Conservation (phyloP, 2,113 vertebrate genomes). For the Thomomys bottae region DNA sequence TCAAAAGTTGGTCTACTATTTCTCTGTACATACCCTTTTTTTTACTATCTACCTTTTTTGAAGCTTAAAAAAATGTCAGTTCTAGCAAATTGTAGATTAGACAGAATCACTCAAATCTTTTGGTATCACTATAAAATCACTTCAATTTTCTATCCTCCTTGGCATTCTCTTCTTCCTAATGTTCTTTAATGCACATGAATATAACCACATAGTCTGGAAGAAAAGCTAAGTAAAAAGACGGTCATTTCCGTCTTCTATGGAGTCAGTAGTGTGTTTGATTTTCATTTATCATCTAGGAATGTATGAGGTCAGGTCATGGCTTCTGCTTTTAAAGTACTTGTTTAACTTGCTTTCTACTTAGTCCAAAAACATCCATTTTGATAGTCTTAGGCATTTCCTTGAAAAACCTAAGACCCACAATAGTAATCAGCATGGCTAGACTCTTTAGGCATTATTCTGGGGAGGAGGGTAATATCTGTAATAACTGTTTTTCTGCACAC, state of each 20-base stretch:
- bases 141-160: neutral
- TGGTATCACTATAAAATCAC: neutral
- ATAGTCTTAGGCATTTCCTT: neutral
- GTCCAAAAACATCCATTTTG: neutral
- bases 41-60: neutral
- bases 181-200: neutral
- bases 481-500: neutral
- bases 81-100: neutral
- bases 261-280: neutral
- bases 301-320: neutral
- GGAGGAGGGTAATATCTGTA: neutral
- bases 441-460: neutral
- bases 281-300: neutral
- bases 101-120: neutral
- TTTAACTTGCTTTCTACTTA: neutral
- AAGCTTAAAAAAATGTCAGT: slow-evolving; percentile 21
- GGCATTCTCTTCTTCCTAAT: neutral
- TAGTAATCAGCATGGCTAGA: neutral
- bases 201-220: fast-evolving
- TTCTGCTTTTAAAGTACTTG: neutral
- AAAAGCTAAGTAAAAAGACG: neutral
- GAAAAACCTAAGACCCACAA: neutral
- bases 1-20: neutral
- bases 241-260: neutral
- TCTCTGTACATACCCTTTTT: neutral